These are phyloP conservation scores for Eubasilissa regina DNA, from an alignment of 1,140 invertebrate genomes.

Conservation along the genomic window DNA sequence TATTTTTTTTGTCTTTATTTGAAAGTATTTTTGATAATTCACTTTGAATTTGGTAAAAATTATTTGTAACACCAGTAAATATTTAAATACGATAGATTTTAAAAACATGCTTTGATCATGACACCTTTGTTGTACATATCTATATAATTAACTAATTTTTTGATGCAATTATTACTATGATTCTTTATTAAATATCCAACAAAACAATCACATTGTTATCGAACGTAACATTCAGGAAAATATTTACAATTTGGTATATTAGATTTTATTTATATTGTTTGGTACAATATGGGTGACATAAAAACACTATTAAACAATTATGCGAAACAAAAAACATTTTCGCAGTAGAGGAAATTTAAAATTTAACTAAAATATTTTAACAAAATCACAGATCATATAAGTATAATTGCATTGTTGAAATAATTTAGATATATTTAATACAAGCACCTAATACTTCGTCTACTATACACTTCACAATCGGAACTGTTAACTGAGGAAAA, in stretches of 20 bases:
- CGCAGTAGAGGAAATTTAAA: slow-evolving; percentile 54
- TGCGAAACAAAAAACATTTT: slow-evolving; percentile 51
- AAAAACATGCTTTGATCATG: slow-evolving; percentile 35
- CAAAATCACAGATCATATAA: slow-evolving; percentile 60
- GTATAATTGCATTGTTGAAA: slow-evolving; percentile 58
- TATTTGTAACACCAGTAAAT: slow-evolving; percentile 39
- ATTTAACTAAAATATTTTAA: slow-evolving; percentile 56
- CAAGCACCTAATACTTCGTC: slow-evolving; percentile 60
- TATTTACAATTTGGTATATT: slow-evolving; percentile 45
- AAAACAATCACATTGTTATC: slow-evolving; percentile 53
- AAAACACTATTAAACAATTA: slow-evolving; percentile 46
- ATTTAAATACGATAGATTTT: slow-evolving; percentile 45
- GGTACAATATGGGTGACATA: slow-evolving; percentile 44
- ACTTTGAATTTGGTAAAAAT: slow-evolving; percentile 39
- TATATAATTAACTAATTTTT: slow-evolving; percentile 46
- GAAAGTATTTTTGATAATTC: slow-evolving; percentile 26
- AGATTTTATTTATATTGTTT: slow-evolving; percentile 38
- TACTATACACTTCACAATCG: slow-evolving; percentile 56
- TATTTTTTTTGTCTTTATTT: not conserved
- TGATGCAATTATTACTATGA: slow-evolving; percentile 49
- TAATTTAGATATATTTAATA: slow-evolving; percentile 53
- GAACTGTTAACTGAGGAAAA: slow-evolving; percentile 49
- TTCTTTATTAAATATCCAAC: slow-evolving; percentile 53
- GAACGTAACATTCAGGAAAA: slow-evolving; percentile 37
- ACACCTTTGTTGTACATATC: slow-evolving; percentile 45